Evolutionary conservation across 2,888 invertebrate genomes (phyloP).

Genomic region (Acleris laterana): DNA sequence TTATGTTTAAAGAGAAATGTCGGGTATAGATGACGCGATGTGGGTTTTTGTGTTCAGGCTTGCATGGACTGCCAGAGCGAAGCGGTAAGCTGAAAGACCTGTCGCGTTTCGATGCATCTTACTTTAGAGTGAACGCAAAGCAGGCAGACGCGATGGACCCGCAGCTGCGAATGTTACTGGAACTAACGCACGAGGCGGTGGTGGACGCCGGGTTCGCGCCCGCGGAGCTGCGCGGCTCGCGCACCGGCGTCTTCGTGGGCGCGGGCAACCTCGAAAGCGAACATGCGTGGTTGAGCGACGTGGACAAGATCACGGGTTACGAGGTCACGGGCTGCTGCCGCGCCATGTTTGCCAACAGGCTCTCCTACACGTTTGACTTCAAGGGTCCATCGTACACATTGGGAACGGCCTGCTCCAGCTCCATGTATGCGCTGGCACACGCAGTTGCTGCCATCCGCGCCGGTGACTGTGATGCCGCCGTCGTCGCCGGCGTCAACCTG

Average conservation of each 20-base stretch:
- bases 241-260: slow-evolving; percentile 97
- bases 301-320: slow-evolving; percentile 95
- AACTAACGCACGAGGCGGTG: slow-evolving; percentile 95
- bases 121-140: slow-evolving; percentile 96
- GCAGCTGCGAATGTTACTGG: slow-evolving; percentile 94
- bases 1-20: too few species aligned
- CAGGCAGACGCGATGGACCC: slow-evolving; percentile 97
- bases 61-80: slow-evolving; percentile 91
- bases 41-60: slow-evolving; percentile 70
- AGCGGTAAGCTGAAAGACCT: slow-evolving; percentile 93
- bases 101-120: slow-evolving; percentile 92
- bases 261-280: slow-evolving; percentile 96
- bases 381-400: slow-evolving; percentile 97
- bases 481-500: slow-evolving; percentile 97
- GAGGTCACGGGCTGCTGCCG: slow-evolving; percentile 96
- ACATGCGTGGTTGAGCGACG: slow-evolving; percentile 93
- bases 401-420: slow-evolving; percentile 99
- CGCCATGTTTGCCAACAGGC: slow-evolving; percentile 98
- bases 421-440: slow-evolving; percentile 95
- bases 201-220: slow-evolving; percentile 96
- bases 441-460: slow-evolving; percentile 91
- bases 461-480: slow-evolving; percentile 97
- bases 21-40: too few species aligned
- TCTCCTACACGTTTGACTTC: slow-evolving; percentile 98
- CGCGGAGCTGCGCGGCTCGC: slow-evolving; percentile 91